These are phyloP conservation scores for Ammospiza caudacuta DNA, from an alignment of 2,113 vertebrate genomes.

Conservation along the genomic window DNA sequence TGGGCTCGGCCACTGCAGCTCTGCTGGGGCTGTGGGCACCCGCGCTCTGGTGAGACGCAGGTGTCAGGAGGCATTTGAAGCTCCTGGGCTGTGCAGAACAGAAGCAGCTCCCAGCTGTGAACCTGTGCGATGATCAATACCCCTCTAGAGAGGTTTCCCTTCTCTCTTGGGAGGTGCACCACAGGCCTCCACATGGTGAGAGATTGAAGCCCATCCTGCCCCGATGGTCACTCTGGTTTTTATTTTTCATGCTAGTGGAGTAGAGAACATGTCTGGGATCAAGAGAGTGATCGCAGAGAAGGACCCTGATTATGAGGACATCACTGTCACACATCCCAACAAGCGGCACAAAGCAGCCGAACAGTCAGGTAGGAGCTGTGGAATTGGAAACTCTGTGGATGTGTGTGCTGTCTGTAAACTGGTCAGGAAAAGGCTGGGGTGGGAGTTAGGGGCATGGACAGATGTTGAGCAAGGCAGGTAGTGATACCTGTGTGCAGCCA, in stretches of 20 bases:
- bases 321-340: slow-evolving; percentile 83
- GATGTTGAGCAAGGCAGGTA: background rate
- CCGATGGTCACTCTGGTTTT: background rate
- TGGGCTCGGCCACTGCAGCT: background rate
- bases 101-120: background rate
- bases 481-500: background rate
- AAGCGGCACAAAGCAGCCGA: slow-evolving; percentile 90
- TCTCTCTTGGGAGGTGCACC: background rate
- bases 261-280: slow-evolving; percentile 89
- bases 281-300: slow-evolving; percentile 91
- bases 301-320: slow-evolving; percentile 95
- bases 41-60: background rate
- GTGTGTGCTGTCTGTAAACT: accelerated
- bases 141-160: too few relatives aligned
- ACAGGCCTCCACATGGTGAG: too few relatives aligned
- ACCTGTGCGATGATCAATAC: background rate
- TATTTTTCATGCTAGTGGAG: background rate
- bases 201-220: too few relatives aligned
- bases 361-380: slow-evolving; percentile 82
- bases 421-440: background rate
- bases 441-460: background rate
- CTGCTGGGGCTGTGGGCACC: background rate
- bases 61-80: background rate
- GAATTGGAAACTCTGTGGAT: too few relatives aligned
- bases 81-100: background rate